Conservation (phyloP, 2,113 vertebrate genomes). For the Hipposideros armiger region DNA sequence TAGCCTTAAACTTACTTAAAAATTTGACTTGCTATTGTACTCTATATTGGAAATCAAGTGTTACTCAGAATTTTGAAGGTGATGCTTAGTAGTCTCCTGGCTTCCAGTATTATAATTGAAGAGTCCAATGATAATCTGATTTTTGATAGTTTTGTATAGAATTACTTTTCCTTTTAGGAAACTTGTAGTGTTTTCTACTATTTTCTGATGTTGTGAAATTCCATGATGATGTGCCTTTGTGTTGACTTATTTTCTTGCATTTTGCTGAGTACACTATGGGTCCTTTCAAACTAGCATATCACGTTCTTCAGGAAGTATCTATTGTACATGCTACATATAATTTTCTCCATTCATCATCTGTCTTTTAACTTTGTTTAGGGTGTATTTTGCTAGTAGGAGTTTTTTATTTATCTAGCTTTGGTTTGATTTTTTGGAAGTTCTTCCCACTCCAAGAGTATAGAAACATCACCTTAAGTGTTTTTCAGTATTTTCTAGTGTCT, state of each 20-base stretch:
- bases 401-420: background rate
- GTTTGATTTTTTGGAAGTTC: background rate
- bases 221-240: background rate
- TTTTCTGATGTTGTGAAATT: background rate
- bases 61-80: constrained; percentile 12
- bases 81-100: background rate
- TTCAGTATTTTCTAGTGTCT: background rate
- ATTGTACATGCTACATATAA: background rate
- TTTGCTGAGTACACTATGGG: background rate
- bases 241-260: background rate
- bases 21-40: background rate
- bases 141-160: background rate
- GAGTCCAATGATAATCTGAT: background rate
- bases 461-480: background rate
- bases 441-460: background rate
- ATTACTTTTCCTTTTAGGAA: constrained; percentile 6
- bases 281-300: background rate
- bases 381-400: background rate
- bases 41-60: background rate
- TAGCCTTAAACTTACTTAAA: background rate
- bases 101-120: background rate
- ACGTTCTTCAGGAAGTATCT: background rate
- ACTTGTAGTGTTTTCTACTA: background rate
- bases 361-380: background rate
- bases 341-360: background rate